Evolutionary conservation across 2,888 invertebrate species (phyloP).

Genomic region (Ophion ellenae): DNA sequence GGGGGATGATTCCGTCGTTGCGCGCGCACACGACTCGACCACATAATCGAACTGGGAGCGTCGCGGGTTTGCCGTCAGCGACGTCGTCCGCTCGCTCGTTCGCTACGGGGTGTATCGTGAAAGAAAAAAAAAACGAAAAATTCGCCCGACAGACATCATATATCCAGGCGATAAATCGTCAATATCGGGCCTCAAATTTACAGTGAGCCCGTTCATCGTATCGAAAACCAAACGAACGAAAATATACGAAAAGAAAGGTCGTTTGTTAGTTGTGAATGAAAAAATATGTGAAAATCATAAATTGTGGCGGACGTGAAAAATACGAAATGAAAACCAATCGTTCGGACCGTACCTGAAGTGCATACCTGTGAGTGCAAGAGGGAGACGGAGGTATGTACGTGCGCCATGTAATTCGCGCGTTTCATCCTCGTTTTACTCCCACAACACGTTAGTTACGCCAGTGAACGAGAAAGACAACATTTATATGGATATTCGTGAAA

Average conservation of each 20-base stretch:
- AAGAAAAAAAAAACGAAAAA: constrained; percentile 56
- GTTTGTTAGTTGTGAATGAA: neutral
- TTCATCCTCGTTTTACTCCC: constrained; percentile 3
- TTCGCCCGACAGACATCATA: constrained; percentile 48
- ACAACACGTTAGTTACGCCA: neutral
- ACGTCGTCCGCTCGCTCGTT: constrained; percentile 74
- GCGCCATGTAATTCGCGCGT: constrained; percentile 40
- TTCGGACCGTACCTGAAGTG: constrained; percentile 22
- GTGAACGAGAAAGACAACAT: neutral
- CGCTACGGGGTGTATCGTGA: constrained; percentile 64
- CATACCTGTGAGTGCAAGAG: neutral
- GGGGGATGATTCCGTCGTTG: constrained; percentile 72
- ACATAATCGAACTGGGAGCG: constrained; percentile 84
- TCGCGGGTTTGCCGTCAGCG: constrained; percentile 80
- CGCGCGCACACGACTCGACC: constrained; percentile 80
- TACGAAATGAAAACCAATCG: constrained; percentile 41
- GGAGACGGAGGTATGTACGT: neutral
- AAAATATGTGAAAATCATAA: neutral
- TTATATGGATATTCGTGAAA: neutral
- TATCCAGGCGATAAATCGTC: neutral
- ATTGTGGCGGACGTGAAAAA: constrained; percentile 11
- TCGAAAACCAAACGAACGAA: constrained; percentile 15
- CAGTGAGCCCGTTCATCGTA: neutral
- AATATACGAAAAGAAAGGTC: neutral
- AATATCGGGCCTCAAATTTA: neutral